Percentiles rank a stretch among this genome's conserved stretches.
Evolutionary conservation across 2,113 vertebrate genomes (phyloP).

Genomic region (Tychaedon coryphoeus): DNA sequence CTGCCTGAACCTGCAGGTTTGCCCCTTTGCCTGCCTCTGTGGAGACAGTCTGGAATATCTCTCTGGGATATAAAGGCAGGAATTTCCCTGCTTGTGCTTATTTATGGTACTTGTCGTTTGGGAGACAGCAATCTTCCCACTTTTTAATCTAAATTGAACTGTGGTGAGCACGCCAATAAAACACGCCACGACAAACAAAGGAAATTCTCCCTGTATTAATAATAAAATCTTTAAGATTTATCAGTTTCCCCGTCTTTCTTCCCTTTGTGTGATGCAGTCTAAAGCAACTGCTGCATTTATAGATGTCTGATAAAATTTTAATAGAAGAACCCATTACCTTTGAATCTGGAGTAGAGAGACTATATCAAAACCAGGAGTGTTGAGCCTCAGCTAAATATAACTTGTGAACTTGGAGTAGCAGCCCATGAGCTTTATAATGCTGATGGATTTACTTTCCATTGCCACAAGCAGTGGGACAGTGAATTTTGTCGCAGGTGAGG

Average conservation of each 20-base stretch:
- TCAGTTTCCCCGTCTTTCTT: slow-evolving; percentile 63
- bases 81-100: slow-evolving; percentile 55
- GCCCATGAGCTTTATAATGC: not conserved
- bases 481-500: not conserved
- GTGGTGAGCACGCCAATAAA: slow-evolving; percentile 57
- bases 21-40: slow-evolving; percentile 9
- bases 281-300: slow-evolving; percentile 71
- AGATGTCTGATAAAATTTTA: slow-evolving; percentile 76
- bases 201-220: slow-evolving; percentile 75
- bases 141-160: slow-evolving; percentile 74
- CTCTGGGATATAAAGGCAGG: slow-evolving; percentile 29
- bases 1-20: not conserved
- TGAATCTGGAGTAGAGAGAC: slow-evolving; percentile 63
- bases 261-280: slow-evolving; percentile 55
- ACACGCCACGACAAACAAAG: slow-evolving; percentile 66
- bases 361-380: slow-evolving; percentile 44
- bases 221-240: slow-evolving; percentile 77
- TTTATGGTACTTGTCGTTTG: slow-evolving; percentile 65
- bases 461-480: not conserved
- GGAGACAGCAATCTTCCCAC: slow-evolving; percentile 67
- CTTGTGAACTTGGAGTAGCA: slow-evolving; percentile 7
- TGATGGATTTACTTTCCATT: slow-evolving; percentile 10
- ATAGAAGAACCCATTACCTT: slow-evolving; percentile 73
- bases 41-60: not conserved
- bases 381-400: slow-evolving; percentile 50